Evolutionary conservation across 2,797 vertebrate species (phyloP).

Genomic region (Apogon hyalosoma): DNA sequence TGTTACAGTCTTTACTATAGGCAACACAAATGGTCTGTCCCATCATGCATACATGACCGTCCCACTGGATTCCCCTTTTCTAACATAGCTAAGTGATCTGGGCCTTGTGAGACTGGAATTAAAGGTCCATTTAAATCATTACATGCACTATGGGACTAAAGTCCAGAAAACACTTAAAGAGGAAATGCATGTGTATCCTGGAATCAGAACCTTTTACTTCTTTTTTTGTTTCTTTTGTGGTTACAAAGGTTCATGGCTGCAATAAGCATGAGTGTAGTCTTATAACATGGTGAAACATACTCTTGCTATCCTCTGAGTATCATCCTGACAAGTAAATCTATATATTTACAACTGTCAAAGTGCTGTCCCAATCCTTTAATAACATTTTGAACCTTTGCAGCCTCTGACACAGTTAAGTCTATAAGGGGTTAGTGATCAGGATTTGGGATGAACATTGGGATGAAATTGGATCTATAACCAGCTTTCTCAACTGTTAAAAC

Average conservation of each 20-base stretch:
- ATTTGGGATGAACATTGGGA: no score
- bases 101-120: background rate
- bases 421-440: no score
- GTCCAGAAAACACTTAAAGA: slow-evolving; percentile 1
- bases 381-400: no score
- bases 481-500: no score
- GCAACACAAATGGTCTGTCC: background rate
- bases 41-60: background rate
- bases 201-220: background rate
- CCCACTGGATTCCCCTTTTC: background rate
- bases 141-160: no score
- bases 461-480: no score
- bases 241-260: background rate
- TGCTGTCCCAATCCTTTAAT: no score
- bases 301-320: background rate
- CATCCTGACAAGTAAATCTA: background rate
- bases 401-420: no score
- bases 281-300: background rate
- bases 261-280: background rate
- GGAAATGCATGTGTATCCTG: slow-evolving; percentile 20
- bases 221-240: background rate
- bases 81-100: background rate
- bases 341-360: no score
- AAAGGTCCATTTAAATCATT: background rate
- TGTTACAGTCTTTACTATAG: background rate